Percentiles rank a stretch among this genome's conserved stretches.
Conservation (phyloP, 2,797 vertebrate genomes). For the Manis pentadactyla region DNA sequence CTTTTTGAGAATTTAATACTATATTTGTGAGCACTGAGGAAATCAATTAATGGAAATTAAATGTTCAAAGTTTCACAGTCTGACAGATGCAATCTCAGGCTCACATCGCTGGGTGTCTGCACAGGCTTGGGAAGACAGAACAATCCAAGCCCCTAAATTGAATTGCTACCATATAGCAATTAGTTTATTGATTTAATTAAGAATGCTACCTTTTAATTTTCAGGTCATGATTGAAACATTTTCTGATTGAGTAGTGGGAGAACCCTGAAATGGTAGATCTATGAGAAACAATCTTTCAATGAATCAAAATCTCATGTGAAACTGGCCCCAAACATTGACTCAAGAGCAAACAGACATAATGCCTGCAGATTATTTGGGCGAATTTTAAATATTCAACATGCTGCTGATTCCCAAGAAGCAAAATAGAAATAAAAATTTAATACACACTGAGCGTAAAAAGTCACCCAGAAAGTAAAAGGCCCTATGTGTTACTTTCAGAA, state of each 20-base stretch:
- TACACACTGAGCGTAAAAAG: not conserved
- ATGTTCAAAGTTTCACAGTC: conserved; percentile 93
- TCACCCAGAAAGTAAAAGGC: not conserved
- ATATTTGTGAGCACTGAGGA: conserved; percentile 95
- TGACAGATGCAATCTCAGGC: conserved; percentile 93
- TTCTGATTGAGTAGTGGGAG: conserved; percentile 87
- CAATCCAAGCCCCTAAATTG: conserved; percentile 95
- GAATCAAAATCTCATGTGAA: conserved; percentile 61
- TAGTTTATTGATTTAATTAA: conserved; percentile 99
- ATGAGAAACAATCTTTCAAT: conserved; percentile 75
- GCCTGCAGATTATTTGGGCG: not conserved
- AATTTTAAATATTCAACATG: not conserved
- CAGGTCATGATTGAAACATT: conserved; percentile 92
- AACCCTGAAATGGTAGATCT: conserved; percentile 85
- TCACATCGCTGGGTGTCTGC: conserved; percentile 91
- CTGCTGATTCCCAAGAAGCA: not conserved
- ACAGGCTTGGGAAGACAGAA: conserved; percentile 92
- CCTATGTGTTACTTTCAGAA: not conserved
- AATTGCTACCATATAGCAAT: conserved; percentile 97
- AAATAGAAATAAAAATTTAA: not conserved
- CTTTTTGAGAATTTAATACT: conserved; percentile 93
- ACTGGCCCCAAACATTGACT: not conserved
- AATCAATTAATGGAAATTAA: conserved; percentile 99
- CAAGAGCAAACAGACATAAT: not conserved
- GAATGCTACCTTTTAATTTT: conserved; percentile 96